Evolutionary conservation across 2,888 invertebrate species (phyloP).

Genomic region (Sipunculus nudus): DNA sequence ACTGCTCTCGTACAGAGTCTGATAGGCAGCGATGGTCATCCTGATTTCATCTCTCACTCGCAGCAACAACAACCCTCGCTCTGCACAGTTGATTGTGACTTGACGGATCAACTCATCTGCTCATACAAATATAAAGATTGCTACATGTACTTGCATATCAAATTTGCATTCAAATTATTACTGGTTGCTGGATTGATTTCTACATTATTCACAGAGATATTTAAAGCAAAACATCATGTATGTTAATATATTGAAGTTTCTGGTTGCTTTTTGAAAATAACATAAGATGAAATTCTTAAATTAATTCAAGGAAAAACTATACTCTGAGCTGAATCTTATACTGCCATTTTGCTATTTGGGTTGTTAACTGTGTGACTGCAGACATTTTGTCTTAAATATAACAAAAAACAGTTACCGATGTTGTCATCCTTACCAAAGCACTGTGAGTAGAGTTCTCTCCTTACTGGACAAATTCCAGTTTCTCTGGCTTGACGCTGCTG

Average conservation of each 20-base stretch:
- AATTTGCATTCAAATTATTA: neutral
- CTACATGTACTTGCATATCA: too few species aligned
- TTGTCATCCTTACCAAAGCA: conserved; percentile 80
- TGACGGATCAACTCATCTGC: conserved; percentile 85
- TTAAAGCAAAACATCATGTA: too few species aligned
- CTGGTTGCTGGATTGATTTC: neutral
- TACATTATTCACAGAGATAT: too few species aligned
- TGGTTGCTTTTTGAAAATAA: too few species aligned
- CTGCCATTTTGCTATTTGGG: too few species aligned
- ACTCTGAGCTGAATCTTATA: too few species aligned
- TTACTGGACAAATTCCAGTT: conserved; percentile 93
- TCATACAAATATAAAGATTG: conserved; percentile 20
- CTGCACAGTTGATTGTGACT: conserved; percentile 96
- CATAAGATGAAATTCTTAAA: too few species aligned
- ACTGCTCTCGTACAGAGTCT: conserved; percentile 94
- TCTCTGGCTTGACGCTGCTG: conserved; percentile 91
- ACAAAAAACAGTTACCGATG: too few species aligned
- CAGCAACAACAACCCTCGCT: conserved; percentile 89
- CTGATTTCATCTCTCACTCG: conserved; percentile 93
- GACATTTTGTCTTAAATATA: too few species aligned
- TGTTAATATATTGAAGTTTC: too few species aligned
- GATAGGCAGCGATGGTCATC: conserved; percentile 96
- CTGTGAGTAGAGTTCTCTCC: conserved; percentile 92
- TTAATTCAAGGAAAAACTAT: too few species aligned
- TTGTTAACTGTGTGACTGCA: too few species aligned